Base-by-base conservation (phyloP, 2,797 vertebrate species). In the Dendrocincla fuliginosa region DNA sequence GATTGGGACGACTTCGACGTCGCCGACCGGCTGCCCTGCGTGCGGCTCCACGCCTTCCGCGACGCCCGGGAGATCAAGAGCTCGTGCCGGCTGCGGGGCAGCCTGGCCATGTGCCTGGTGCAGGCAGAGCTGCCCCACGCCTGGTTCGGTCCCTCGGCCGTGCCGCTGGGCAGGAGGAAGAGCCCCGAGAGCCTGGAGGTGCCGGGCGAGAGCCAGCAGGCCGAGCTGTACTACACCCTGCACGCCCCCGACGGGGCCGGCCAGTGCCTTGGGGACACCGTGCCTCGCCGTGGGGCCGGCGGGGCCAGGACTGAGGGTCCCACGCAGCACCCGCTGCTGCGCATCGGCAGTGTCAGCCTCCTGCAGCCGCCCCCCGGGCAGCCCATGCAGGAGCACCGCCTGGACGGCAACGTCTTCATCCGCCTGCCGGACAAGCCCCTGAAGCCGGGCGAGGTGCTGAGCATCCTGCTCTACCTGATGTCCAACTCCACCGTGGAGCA, bases 1-100 rank as follows among this genome's bases (percentile, higher is more conserved):
- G 99, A 99, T 79, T 99, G 99, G 99, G 99, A 99, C 2, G 99
- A 99, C 96, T 99, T 99, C 4, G 98, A 98, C 2, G 98, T 98
- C 35, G 98, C 98, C 6, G 99, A 99, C 90, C 97, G 98, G 93
- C 98, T 99, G 92, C 99, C 99, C 7, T 99, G 99, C 19, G 98
- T 99, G 56, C 98, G 98, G 35, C 98, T 99, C 19, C 99, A 99
- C 1, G 99, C 99, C 47, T 99, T 99, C 97, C 98, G 99, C 1
- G 99, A 99, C 0, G 98, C 99, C 46, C 98, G 98, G 0, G 99
- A 99, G 93, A 98, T 99, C 56, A 98, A 98, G 96, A 99, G 99
- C 37, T 99, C 99, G 15, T 99, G 99, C 81, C 98, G 99, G 44
- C 98, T 99, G 87, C 98, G 98, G 68, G 99, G 99, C 50, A 98